These are phyloP conservation scores for Hydrolagus affinis DNA, from an alignment of 2,113 vertebrate species.

Conservation along the genomic window DNA sequence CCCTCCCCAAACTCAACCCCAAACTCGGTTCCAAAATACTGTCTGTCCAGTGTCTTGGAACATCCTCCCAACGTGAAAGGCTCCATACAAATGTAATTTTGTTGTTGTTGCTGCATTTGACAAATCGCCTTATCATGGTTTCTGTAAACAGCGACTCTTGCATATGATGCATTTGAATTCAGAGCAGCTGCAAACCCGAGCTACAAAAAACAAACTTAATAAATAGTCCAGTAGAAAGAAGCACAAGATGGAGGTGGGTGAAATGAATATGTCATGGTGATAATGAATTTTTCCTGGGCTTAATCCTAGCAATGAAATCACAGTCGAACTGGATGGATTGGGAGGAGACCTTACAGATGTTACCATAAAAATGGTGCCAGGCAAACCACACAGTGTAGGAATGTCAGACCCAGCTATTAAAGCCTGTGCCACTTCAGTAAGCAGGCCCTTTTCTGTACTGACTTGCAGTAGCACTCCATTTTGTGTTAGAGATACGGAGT, in stretches of 20 bases:
- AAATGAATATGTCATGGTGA: constrained; percentile 36
- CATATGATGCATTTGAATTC: neutral
- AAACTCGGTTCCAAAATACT: no score
- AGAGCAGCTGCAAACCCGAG: neutral
- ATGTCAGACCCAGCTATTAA: constrained; percentile 52
- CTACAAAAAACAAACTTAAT: constrained; percentile 5
- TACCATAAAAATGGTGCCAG: constrained; percentile 72
- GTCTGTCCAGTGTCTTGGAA: no score
- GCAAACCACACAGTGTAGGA: constrained; percentile 50
- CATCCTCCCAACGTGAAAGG: no score
- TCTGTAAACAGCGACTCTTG: neutral
- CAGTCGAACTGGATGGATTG: constrained; percentile 68
- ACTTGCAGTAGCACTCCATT: constrained; percentile 10
- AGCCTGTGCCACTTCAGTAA: constrained; percentile 34
- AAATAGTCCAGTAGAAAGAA: constrained; percentile 12
- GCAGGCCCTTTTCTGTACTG: constrained; percentile 13
- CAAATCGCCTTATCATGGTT: no score
- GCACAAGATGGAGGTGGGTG: constrained; percentile 22
- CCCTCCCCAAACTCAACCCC: no score
- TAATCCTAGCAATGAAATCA: constrained; percentile 62
- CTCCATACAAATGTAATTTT: no score
- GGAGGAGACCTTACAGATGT: constrained; percentile 67
- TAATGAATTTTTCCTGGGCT: constrained; percentile 64
- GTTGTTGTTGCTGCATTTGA: no score
- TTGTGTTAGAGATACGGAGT: constrained; percentile 4